Percentiles rank a stretch among this genome's conserved stretches.
These are phyloP conservation scores for Tetrax tetrax DNA, from an alignment of 2,113 vertebrate species.

Conservation along the genomic window DNA sequence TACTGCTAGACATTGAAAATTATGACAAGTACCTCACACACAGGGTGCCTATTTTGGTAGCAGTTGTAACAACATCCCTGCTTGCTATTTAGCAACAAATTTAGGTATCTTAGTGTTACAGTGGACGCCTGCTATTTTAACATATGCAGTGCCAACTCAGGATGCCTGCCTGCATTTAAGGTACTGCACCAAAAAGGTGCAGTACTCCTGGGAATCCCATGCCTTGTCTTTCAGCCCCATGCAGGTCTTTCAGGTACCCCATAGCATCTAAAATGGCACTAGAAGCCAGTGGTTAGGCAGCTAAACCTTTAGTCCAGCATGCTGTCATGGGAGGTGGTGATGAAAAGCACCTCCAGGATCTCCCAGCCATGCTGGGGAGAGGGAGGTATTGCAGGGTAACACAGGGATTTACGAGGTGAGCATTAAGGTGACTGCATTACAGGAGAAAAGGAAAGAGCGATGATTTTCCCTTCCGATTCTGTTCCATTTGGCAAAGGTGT, in stretches of 20 bases:
- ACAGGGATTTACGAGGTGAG: neutral
- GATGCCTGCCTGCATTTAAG: neutral
- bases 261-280: neutral
- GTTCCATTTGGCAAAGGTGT: neutral
- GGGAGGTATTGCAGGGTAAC: neutral
- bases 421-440: neutral
- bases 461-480: neutral
- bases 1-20: neutral
- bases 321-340: neutral
- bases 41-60: neutral
- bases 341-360: neutral
- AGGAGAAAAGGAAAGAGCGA: neutral
- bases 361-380: accelerated
- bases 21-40: neutral
- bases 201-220: neutral
- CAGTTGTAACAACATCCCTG: neutral
- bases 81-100: neutral
- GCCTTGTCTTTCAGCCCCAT: neutral
- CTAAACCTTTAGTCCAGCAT: neutral
- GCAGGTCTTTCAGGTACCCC: neutral
- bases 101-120: neutral
- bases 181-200: neutral
- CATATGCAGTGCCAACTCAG: neutral
- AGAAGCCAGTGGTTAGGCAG: neutral
- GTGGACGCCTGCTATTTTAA: neutral